Conservation (phyloP, 2,113 vertebrate species). For the Trogon melanurus region DNA sequence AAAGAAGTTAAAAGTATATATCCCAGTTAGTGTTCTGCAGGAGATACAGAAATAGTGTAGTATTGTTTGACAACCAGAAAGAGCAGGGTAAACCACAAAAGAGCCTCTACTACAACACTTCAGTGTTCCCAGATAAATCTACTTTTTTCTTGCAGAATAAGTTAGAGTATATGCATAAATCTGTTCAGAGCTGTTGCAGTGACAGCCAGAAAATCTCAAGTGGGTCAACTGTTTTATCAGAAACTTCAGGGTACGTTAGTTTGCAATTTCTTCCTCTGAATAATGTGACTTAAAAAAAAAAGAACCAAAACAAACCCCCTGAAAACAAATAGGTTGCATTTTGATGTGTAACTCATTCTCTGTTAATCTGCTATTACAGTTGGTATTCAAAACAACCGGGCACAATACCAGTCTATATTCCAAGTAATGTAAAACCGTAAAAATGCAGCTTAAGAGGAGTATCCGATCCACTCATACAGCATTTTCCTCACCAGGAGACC, state of each 20-base stretch:
- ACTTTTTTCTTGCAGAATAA: not conserved
- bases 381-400: not conserved
- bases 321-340: not conserved
- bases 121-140: not conserved
- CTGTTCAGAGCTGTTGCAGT: not conserved
- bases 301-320: not conserved
- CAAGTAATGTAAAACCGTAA: not conserved
- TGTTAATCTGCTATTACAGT: not conserved
- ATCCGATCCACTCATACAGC: not conserved
- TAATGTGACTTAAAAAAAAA: not conserved
- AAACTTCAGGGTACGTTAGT: not conserved
- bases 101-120: not conserved
- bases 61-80: not conserved
- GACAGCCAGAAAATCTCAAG: not conserved
- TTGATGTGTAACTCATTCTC: not conserved
- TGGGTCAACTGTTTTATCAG: not conserved
- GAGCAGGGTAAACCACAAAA: not conserved
- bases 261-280: not conserved
- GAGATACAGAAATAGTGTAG: not conserved
- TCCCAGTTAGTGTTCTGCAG: not conserved
- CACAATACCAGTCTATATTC: not conserved
- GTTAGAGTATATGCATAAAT: not conserved
- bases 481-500: not conserved
- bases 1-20: not conserved
- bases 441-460: not conserved